Evolutionary conservation across 2,797 vertebrate genomes (phyloP), one percentile per base, ranked within the genome.

Genomic region (Eremophila alpestris): DNA sequence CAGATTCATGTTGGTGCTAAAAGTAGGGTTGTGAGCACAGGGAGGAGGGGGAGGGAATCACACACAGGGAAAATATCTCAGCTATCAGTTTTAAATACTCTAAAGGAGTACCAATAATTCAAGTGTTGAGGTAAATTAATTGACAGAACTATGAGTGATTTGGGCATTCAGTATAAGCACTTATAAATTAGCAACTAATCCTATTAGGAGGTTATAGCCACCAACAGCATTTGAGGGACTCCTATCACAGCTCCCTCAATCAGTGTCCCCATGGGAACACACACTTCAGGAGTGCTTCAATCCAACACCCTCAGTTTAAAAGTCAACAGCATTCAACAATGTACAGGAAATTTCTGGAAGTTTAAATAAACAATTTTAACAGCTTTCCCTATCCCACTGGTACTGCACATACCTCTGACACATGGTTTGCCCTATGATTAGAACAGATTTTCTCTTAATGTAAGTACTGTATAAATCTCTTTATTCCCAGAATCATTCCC

Each of bases 401-500:
- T 90, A 96, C 83, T 55, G 75, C 16, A 60, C 12, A 22, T 71
- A 73, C 78, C 58, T 96, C 59, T 73, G 76, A 93, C 52, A 89
- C 88, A 94, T 17, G 55, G 56, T 75, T 64, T 94, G 56, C 58
- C 55, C 83, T 90, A 71, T 20, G 65, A 90, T 43, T 75, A 81
- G 84, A 93, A 96, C 9, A 96, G 79, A 69, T 38, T 41, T 74
- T 84, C 78, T 96, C 75, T 65, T 87, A 34, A 84, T 49, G 63
- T 62, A 83, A 52, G 76, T 51, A 83, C 58, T 76, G 68, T 36
- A 85, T n/a, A 60, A 95, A 96, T 64, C 77, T 71, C 84, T 87
- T 96, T 92, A 75, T 90, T 96, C 89, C 70, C 94, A 90, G 83
- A 96, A 91, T 93, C 88, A 92, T 87, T 96, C 90, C 92, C 91